Base-by-base conservation (phyloP, 2,888 invertebrate genomes). In the Xestobium rufovillosum region DNA sequence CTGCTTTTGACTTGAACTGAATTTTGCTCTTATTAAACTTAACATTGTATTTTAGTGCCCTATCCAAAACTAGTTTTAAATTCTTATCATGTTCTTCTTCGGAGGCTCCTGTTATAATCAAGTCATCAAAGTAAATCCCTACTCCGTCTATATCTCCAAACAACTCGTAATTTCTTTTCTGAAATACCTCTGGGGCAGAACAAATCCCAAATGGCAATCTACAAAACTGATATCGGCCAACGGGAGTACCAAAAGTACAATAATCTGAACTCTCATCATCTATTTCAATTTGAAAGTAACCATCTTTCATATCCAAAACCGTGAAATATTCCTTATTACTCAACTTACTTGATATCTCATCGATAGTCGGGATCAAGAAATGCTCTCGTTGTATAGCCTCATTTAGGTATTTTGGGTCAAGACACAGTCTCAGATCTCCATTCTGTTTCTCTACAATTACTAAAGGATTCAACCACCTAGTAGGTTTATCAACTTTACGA, bases 251-350 rank as follows among this genome's bases (percentile, higher is more conserved):
- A 17, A 59, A 53, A 0, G 56, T 56, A 3, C 43, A 46, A 3
- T 45, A 43, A 10, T 48, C 43, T 29, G 51, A 47, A 3, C 52
- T 45, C 28, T 51, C 41, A 11, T 56, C 43, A 32, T 53, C 50
- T 14, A 55, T 31, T 10, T 39, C 36, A 9, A 53, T 26, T 39
- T 61, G 59, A 16, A 50, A 48, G 43, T 53, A 61, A 3, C 58
- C 57, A 27, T 58, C 38, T 53, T 56, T 32, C 44, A 57, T 36
- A 48, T 60, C 45, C 53, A 12, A 42, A 43, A 42, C 45, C 52
- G 9, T 42, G 47, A 33, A 50, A 45, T 35, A 32, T 29, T 41
- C 39, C 47, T 43, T 43, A 38, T 39, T 39, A 37, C 40, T 31
- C 40, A 44, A 28, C 34, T 45, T 38, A 37, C 39, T 29, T 31